phyloP scores from a whole-genome alignment of 2,797 vertebrate genomes.

The Buceros bicornis region DNA sequence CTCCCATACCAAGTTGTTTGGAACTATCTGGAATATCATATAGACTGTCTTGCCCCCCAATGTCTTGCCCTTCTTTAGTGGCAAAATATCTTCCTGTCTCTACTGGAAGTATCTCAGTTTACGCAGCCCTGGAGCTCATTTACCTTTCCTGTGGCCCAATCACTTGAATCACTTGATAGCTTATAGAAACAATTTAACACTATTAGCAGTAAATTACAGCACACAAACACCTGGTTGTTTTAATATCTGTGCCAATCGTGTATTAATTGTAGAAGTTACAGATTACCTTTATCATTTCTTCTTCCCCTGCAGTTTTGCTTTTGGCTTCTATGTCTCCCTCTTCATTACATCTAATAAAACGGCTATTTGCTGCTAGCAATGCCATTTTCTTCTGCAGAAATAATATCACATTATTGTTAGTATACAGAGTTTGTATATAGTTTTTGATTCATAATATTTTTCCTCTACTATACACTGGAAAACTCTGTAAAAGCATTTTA shows the following conservation, averaged over 20 bases:
- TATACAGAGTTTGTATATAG: neutral
- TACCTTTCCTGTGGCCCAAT: neutral
- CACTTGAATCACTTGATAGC: neutral
- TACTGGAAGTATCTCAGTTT: neutral
- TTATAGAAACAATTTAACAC: neutral
- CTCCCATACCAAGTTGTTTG: neutral
- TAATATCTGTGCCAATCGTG: neutral
- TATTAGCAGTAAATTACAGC: neutral
- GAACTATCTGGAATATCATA: neutral
- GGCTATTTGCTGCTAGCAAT: conserved; percentile 92
- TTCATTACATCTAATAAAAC: conserved; percentile 96
- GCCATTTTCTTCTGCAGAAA: conserved; percentile 91
- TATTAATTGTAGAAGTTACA: neutral
- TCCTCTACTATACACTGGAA: neutral
- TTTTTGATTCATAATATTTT: neutral
- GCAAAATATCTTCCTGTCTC: neutral
- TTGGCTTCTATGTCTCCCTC: conserved; percentile 93
- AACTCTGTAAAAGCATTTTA: neutral
- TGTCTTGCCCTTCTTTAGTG: neutral
- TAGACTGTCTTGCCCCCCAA: accelerated
- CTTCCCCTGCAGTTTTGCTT: conserved; percentile 91
- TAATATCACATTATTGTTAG: neutral
- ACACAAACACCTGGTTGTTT: neutral
- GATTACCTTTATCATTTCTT: conserved; percentile 96
- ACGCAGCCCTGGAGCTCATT: neutral